phyloP scores from a whole-genome alignment of 23 tunicate genomes.

The Ciona savignyi region DNA sequence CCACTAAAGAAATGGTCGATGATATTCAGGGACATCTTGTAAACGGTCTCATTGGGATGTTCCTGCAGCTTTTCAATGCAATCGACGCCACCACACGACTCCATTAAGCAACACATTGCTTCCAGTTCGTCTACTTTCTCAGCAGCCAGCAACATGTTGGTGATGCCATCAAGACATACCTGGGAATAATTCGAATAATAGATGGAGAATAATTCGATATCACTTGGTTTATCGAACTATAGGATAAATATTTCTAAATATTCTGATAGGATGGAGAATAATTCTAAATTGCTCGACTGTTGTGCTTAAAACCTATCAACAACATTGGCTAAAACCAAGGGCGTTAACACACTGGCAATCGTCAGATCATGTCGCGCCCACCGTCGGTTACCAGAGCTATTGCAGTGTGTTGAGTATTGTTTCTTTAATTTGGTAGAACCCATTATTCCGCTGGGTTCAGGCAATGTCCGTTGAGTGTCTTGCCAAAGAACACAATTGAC shows the following conservation, averaged over 20 bases:
- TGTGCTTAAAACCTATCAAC: no score
- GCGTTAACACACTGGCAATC: no score
- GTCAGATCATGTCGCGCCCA: no score
- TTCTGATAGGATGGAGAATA: no score
- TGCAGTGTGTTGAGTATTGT: no score
- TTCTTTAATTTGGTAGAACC: no score
- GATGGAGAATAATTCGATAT: not conserved
- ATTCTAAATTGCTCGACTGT: no score
- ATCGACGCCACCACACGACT: slow-evolving; percentile 89
- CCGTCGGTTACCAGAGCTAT: no score
- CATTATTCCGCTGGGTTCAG: no score
- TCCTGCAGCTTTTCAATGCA: slow-evolving; percentile 69
- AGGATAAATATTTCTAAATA: not conserved
- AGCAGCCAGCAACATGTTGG: slow-evolving; percentile 64
- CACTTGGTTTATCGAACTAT: not conserved
- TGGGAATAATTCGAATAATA: slow-evolving; percentile 2
- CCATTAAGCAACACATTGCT: slow-evolving; percentile 52
- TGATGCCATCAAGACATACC: slow-evolving; percentile 64
- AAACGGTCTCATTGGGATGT: slow-evolving; percentile 84
- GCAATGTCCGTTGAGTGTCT: no score
- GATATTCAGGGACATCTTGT: slow-evolving; percentile 69
- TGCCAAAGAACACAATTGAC: no score
- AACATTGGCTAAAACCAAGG: no score
- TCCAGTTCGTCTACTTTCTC: slow-evolving; percentile 46
- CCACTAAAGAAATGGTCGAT: slow-evolving; percentile 72